Evolutionary conservation across 2,888 invertebrate species (phyloP).

Genomic region (Phytoseiulus persimilis): DNA sequence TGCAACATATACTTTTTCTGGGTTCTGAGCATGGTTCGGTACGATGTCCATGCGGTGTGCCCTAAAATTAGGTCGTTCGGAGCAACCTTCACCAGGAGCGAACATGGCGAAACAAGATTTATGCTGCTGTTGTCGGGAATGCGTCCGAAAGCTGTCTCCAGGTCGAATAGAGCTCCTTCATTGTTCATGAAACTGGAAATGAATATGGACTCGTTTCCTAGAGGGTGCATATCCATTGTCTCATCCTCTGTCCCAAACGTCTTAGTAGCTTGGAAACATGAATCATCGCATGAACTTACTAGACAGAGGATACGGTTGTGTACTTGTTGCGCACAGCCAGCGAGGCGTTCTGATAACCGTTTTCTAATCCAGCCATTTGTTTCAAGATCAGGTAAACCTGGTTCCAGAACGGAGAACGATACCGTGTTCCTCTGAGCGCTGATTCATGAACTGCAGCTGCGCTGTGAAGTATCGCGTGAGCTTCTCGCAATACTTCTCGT

Average conservation of each 20-base stretch:
- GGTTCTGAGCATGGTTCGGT: conserved; percentile 27
- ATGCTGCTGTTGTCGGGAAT: conserved; percentile 13
- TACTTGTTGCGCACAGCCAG: background rate
- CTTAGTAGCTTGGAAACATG: too few relatives aligned
- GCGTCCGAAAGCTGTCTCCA: conserved; percentile 10
- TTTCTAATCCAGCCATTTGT: background rate
- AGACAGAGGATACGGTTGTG: background rate
- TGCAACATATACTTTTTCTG: conserved; percentile 17
- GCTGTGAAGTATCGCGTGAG: background rate
- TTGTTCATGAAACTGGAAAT: background rate
- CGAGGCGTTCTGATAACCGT: background rate
- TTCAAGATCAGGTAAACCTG: conserved; percentile 26
- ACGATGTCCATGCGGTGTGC: background rate
- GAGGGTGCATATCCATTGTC: too few relatives aligned
- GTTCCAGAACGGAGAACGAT: background rate
- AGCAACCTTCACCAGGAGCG: background rate
- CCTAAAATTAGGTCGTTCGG: background rate
- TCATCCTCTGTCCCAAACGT: too few relatives aligned
- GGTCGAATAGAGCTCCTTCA: conserved; percentile 23
- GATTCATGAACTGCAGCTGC: conserved; percentile 19
- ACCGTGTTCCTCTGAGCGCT: background rate
- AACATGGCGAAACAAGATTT: background rate
- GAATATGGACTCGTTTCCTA: background rate
- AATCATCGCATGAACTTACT: background rate
- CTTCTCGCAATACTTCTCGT: background rate